A percentile compares a stretch with the other conserved stretches of the same genome.
Evolutionary conservation across 2,113 vertebrate genomes (phyloP).

Genomic region (Phodopus roborovskii): DNA sequence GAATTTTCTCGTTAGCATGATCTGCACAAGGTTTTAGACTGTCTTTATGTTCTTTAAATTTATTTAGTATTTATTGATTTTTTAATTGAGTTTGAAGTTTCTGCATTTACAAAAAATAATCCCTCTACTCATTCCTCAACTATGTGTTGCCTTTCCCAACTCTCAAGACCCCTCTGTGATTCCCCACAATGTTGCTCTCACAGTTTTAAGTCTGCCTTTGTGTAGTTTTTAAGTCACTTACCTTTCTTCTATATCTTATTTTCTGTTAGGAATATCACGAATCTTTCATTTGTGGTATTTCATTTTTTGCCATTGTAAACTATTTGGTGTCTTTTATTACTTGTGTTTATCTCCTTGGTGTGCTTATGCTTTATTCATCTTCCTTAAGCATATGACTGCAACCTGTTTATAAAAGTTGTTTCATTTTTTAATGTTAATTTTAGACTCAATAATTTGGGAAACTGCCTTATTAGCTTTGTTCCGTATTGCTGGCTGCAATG

Average conservation of each 20-base stretch:
- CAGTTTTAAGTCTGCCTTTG: not conserved
- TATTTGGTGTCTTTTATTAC: not conserved
- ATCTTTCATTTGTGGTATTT: not conserved
- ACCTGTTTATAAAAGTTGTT: not conserved
- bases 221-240: not conserved
- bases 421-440: not conserved
- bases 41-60: not conserved
- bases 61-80: not conserved
- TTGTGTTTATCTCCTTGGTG: too few species aligned
- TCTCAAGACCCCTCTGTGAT: not conserved
- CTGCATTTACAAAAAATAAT: not conserved
- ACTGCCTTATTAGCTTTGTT: not conserved
- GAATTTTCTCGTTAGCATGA: not conserved
- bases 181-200: not conserved
- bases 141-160: rapidly evolving
- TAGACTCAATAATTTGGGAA: not conserved
- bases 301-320: not conserved
- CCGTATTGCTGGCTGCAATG: not conserved
- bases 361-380: not conserved
- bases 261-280: not conserved
- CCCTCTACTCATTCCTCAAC: not conserved
- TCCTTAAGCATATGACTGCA: not conserved
- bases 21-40: not conserved
- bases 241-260: not conserved
- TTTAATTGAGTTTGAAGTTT: not conserved